Percentiles rank a stretch among this genome's conserved stretches.
Conservation (phyloP, 1,140 invertebrate species). For the Drosophila littoralis region DNA sequence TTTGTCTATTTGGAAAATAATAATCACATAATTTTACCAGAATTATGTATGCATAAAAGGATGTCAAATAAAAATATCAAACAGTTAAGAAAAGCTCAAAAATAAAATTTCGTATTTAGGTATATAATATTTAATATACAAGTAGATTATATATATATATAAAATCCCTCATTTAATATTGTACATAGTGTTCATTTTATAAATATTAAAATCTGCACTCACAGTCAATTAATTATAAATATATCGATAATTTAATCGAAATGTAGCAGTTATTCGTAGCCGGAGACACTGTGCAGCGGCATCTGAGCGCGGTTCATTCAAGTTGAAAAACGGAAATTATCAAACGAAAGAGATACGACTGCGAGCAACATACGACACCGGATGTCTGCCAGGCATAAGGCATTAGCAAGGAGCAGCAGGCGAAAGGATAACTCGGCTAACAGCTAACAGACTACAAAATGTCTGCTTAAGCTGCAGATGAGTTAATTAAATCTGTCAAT, state of each 20-base stretch:
- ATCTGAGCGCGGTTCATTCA: slow-evolving; percentile 55
- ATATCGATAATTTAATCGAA: neutral
- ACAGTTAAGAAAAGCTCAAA: no score
- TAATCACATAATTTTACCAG: no score
- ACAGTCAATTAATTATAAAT: no score
- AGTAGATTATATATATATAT: no score
- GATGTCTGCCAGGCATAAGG: slow-evolving; percentile 61
- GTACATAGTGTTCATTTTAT: no score
- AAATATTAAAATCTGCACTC: neutral
- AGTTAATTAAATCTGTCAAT: slow-evolving; percentile 84
- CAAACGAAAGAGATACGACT: slow-evolving; percentile 76
- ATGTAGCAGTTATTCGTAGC: neutral
- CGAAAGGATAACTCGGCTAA: slow-evolving; percentile 50
- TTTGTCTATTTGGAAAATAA: no score
- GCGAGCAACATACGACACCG: slow-evolving; percentile 75
- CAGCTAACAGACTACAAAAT: slow-evolving; percentile 72
- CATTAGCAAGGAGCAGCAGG: slow-evolving; percentile 45
- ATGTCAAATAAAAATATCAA: no score
- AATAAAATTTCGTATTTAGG: no score
- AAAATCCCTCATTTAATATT: no score
- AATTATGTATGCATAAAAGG: no score
- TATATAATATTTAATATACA: no score
- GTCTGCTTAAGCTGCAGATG: slow-evolving; percentile 80
- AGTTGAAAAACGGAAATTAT: slow-evolving; percentile 81
- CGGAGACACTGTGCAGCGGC: slow-evolving; percentile 41